These are phyloP conservation scores for Heloderma charlesbogerti DNA, from an alignment of 2,113 vertebrate genomes.

Conservation along the genomic window DNA sequence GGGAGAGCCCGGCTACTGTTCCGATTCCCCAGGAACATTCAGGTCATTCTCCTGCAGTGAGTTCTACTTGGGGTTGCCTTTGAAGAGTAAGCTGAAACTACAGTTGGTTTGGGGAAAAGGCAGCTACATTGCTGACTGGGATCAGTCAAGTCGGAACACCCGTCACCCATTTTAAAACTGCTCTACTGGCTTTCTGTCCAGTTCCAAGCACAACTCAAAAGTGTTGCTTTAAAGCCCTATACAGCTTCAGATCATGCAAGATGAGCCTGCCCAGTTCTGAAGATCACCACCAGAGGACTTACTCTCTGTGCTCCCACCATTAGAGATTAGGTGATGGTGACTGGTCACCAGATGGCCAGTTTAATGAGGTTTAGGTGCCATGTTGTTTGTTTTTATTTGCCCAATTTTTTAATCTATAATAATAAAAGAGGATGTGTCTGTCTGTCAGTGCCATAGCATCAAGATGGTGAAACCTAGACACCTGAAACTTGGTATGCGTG, in stretches of 20 bases:
- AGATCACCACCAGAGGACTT: neutral
- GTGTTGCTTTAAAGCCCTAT: too few relatives aligned
- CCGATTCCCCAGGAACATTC: neutral
- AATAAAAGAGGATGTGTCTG: too few relatives aligned
- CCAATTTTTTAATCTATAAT: too few relatives aligned
- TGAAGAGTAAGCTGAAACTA: neutral
- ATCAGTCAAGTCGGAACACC: neutral
- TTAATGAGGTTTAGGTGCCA: neutral
- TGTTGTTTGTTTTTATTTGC: too few relatives aligned
- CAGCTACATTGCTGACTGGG: neutral
- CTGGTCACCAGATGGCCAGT: neutral
- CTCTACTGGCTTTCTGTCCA: too few relatives aligned
- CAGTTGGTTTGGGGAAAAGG: neutral
- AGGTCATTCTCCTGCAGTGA: neutral
- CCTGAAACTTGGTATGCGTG: too few relatives aligned
- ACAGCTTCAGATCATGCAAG: too few relatives aligned
- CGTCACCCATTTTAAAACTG: neutral
- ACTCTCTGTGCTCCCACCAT: too few relatives aligned
- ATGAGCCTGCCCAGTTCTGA: neutral
- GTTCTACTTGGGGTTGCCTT: neutral
- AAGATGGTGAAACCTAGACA: too few relatives aligned
- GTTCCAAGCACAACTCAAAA: too few relatives aligned
- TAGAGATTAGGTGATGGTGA: neutral
- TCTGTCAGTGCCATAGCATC: too few relatives aligned
- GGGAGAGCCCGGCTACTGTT: too few relatives aligned